Conservation (phyloP, 2,888 invertebrate genomes). For the Cheilosia pagana region DNA sequence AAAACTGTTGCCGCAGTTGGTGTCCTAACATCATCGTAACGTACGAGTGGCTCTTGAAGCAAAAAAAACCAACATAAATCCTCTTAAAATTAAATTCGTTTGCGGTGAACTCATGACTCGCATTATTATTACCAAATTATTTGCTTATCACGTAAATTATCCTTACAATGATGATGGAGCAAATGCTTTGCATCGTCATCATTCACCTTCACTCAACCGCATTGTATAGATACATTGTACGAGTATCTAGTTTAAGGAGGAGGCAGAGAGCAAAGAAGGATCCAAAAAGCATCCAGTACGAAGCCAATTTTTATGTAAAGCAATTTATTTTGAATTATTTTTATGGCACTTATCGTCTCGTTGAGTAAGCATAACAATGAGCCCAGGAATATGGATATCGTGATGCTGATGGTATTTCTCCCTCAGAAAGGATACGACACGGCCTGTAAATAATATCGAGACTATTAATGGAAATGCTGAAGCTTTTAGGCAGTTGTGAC, state of each 20-base stretch:
- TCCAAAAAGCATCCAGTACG: conserved; percentile 50
- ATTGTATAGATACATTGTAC: conserved; percentile 35
- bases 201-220: conserved; percentile 69
- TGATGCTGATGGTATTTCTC: neutral
- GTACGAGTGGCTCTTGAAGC: too few species aligned
- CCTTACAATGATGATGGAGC: conserved; percentile 61
- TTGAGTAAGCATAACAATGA: conserved; percentile 77
- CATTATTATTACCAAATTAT: conserved; percentile 84
- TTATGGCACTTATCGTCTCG: conserved; percentile 82
- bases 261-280: neutral
- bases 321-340: conserved; percentile 84
- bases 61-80: conserved; percentile 45
- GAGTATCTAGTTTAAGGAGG: conserved; percentile 50
- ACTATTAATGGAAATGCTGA: conserved; percentile 22
- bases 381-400: conserved; percentile 49
- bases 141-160: conserved; percentile 70
- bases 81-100: conserved; percentile 64
- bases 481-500: too few species aligned
- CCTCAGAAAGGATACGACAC: too few species aligned
- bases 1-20: too few species aligned
- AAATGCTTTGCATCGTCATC: conserved; percentile 71
- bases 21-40: too few species aligned
- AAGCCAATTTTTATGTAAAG: conserved; percentile 82
- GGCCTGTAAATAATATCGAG: conserved; percentile 48
- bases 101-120: conserved; percentile 80